Evolutionary conservation across 1,140 invertebrate genomes (phyloP), one percentile per base, ranked within the genome.

Genomic region (Bathynomus jamesi): DNA sequence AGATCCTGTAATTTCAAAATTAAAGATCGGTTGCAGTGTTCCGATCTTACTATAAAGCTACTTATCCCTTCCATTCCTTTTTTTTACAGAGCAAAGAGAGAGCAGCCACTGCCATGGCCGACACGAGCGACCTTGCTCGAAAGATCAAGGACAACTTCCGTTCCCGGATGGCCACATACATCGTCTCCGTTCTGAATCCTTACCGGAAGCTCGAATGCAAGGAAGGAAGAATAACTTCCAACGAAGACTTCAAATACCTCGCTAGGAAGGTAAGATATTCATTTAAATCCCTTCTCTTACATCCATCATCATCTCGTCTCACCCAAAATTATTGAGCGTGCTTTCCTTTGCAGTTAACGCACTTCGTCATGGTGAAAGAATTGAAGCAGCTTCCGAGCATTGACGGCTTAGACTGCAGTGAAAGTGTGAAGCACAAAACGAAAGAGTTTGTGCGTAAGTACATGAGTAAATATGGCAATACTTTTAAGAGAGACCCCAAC

Each of bases 281-380:
- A 30, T 28, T 17, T 53, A 53, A 53, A 53, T 17, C 2, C 21
- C 32, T n/a, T 40, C 32, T 8, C 7, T 53, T 53, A 53, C 5
- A 53, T 53, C 21, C 21, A 2, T 7, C 13, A 53, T 2, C 40
- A 17, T 53, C n/a, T n/a, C n/a, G n/a, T n/a, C n/a, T n/a, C n/a
- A n/a, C n/a, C n/a, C n/a, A n/a, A n/a, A n/a, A n/a, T n/a, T n/a
- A n/a, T n/a, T n/a, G n/a, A n/a, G n/a, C n/a, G n/a, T 53, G 21
- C 2, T 53, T 53, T 53, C 40, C 40, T 53, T 53, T 27, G 62
- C 85, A 97, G 95, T 83, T 98, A 27, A 98, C 95, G 0, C 94
- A 97, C 83, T 94, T 95, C 82, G 93, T 99, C n/a, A 89, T 96
- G 86, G 87, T 93, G 62, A 98, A 99, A 84, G 95, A 98, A 82